Base-by-base conservation (phyloP, 2,888 invertebrate genomes). In the Elysia crispata region DNA sequence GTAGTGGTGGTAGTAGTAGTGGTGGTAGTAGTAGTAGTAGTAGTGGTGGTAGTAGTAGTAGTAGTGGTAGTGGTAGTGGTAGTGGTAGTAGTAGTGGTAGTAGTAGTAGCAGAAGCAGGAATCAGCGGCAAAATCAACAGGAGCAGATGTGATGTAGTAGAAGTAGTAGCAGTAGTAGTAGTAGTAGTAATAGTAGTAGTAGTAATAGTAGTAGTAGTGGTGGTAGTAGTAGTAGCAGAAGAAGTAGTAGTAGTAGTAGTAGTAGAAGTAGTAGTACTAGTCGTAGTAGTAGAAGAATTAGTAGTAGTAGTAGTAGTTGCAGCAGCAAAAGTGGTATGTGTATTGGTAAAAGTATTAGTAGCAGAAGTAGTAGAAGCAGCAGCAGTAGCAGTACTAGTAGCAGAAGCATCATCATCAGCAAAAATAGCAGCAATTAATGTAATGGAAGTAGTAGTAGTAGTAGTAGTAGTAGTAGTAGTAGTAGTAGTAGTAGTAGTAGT, bases 191-290 rank as follows among this genome's bases (percentile, higher is more conserved):
- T 72, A 41, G 72, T 72, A 72, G 49, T 41, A 41, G 72, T 72
- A 72, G 72, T 41, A 31, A 23, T 72, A 41, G 49, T 72, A 41
- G 72, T 31, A 41, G 72, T 72, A 31, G 66, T 64, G 28, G 33
- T 76, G n/a, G 30, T 28, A 28, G 31, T 28, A n/a, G 23, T 31
- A 25, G 30, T 69, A 28, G 30, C 31, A 25, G 69, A 5, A 28
- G 69, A 30, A 13, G 69, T 69, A 28, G 69, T 69, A 69, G 30
- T 25, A 13, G 69, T 69, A 69, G 69, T 25, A 13, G 30, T 25
- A 28, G 30, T 28, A 25, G 69, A 30, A 28, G 30, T 69, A 13
- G 69, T 69, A 28, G 69, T 69, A 69, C 11, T 25, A 69, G 60
- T 57, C 30, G 33, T 62, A 30, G 20, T 13, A 62, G n/a, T 25